Evolutionary conservation across 2,888 invertebrate genomes (phyloP).

Genomic region (Lasioglossum leucozonium): DNA sequence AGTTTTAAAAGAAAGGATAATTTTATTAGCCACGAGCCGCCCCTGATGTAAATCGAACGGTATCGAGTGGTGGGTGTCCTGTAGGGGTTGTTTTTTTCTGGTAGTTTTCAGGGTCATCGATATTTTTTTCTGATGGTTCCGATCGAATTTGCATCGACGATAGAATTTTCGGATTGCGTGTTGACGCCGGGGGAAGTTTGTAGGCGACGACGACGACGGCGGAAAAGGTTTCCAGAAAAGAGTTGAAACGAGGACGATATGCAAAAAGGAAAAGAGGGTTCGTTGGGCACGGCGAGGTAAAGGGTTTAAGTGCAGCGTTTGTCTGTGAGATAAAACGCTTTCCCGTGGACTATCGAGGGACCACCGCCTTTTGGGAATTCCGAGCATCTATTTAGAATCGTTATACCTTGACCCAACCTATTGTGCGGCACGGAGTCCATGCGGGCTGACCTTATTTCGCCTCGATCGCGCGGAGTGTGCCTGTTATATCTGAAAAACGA

Average conservation of each 20-base stretch:
- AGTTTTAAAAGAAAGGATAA: too few relatives aligned
- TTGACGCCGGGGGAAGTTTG: background rate
- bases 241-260: background rate
- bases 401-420: slow-evolving; percentile 47
- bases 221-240: background rate
- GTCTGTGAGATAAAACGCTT: slow-evolving; percentile 28
- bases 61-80: too few relatives aligned
- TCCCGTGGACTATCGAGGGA: slow-evolving; percentile 4
- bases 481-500: slow-evolving; percentile 23
- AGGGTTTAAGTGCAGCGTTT: slow-evolving; percentile 17
- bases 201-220: background rate
- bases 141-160: background rate
- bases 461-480: slow-evolving; percentile 23
- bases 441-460: slow-evolving; percentile 38
- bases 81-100: too few relatives aligned
- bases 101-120: too few relatives aligned
- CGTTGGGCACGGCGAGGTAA: slow-evolving; percentile 14
- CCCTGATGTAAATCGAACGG: too few relatives aligned
- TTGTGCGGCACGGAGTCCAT: slow-evolving; percentile 41
- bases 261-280: background rate
- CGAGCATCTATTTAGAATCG: slow-evolving; percentile 55
- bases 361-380: slow-evolving; percentile 30
- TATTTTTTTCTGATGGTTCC: too few relatives aligned
- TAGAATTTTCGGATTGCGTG: background rate
- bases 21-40: too few relatives aligned